phyloP scores from a whole-genome alignment of 2,888 invertebrate genomes.

The Drymonia ruficornis region DNA sequence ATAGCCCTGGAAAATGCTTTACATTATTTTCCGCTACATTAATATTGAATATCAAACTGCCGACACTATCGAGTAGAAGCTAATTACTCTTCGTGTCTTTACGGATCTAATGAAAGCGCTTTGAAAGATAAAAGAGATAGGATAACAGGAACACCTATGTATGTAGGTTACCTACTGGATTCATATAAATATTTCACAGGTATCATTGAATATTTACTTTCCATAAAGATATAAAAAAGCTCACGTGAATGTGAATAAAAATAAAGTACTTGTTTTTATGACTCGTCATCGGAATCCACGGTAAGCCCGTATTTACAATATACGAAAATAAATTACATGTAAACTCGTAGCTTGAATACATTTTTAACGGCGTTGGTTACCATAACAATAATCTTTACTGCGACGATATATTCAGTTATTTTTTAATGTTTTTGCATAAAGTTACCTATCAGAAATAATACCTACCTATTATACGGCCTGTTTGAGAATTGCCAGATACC shows the following conservation, averaged over 20 bases:
- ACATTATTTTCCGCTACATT: slow-evolving; percentile 79
- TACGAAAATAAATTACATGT: slow-evolving; percentile 3
- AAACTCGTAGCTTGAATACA: slow-evolving; percentile 3
- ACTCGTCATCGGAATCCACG: slow-evolving; percentile 5
- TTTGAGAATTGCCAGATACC: no score
- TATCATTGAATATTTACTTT: slow-evolving; percentile 4
- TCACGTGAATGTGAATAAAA: background rate
- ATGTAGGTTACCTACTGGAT: background rate
- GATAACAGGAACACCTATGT: background rate
- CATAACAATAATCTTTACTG: slow-evolving; percentile 7
- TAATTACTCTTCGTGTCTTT: slow-evolving; percentile 34
- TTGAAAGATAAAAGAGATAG: background rate
- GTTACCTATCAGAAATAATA: background rate
- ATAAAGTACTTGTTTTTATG: slow-evolving; percentile 5
- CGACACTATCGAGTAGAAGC: slow-evolving; percentile 40
- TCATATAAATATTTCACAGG: background rate
- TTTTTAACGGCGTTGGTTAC: slow-evolving; percentile 7
- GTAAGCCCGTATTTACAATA: slow-evolving; percentile 7
- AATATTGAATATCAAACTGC: slow-evolving; percentile 70
- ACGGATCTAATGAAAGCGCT: background rate
- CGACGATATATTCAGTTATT: background rate
- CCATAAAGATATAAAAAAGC: slow-evolving; percentile 1
- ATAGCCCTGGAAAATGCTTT: slow-evolving; percentile 77
- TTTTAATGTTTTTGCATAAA: background rate
- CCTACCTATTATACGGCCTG: no score